Conservation (phyloP, 2,888 invertebrate genomes). For the Eupelmus urozonus region DNA sequence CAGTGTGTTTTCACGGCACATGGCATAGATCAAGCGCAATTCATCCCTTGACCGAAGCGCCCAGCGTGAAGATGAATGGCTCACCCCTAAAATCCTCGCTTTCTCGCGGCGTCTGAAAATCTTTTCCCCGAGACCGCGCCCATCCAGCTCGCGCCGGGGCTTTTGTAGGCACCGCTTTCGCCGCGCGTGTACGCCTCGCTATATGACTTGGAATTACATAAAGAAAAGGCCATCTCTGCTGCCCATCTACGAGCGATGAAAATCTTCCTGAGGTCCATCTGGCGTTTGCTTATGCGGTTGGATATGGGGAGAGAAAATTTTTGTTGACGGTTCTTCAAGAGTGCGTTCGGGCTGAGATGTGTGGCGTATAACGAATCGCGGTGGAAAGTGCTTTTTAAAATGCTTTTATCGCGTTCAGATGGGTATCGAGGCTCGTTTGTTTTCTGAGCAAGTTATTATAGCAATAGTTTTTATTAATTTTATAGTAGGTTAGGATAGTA, state of each 20-base stretch:
- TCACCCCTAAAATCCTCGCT: constrained; percentile 41
- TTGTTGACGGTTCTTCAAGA: not conserved
- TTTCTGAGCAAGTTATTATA: too few relatives aligned
- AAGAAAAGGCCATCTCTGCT: constrained; percentile 41
- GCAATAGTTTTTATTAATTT: too few relatives aligned
- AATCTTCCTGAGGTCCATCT: constrained; percentile 52
- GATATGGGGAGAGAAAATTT: constrained; percentile 24
- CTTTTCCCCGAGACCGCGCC: constrained; percentile 51
- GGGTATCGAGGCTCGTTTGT: constrained; percentile 11
- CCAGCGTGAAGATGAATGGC: constrained; percentile 48
- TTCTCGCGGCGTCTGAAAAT: constrained; percentile 27
- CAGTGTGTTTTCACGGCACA: constrained; percentile 24
- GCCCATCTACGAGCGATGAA: constrained; percentile 53
- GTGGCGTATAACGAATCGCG: constrained; percentile 32
- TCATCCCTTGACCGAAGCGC: constrained; percentile 44
- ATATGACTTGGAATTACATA: constrained; percentile 33
- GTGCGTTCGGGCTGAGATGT: not conserved
- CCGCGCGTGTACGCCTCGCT: constrained; percentile 3
- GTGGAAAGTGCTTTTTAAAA: constrained; percentile 46
- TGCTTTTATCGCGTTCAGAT: not conserved
- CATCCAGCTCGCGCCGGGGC: constrained; percentile 17
- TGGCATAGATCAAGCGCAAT: constrained; percentile 31
- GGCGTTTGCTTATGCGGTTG: constrained; percentile 1
- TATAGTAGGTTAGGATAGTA: too few relatives aligned
- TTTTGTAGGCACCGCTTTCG: constrained; percentile 36